Evolutionary conservation across 1,140 invertebrate genomes (phyloP).

Genomic region (Thalassaphorura encarpata): DNA sequence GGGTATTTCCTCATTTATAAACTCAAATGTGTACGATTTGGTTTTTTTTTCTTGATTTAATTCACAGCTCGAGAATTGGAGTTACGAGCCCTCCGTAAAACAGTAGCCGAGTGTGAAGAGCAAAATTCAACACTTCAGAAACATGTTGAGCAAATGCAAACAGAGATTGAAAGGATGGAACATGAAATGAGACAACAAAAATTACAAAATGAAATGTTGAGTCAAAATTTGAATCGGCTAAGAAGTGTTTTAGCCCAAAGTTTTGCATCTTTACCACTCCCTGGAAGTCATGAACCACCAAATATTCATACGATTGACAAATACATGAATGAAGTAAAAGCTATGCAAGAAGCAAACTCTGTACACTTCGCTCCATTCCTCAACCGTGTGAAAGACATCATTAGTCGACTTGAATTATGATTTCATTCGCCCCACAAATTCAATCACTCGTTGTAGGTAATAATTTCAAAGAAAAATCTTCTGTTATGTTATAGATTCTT

Average conservation of each 20-base stretch:
- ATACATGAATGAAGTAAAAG: conserved; percentile 34
- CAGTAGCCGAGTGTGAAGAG: conserved; percentile 50
- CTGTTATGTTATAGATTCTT: neutral
- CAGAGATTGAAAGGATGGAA: conserved; percentile 33
- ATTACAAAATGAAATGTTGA: conserved; percentile 33
- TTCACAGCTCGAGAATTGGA: conserved; percentile 45
- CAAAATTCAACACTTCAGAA: conserved; percentile 51
- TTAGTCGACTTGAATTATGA: conserved; percentile 33
- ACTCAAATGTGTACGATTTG: no score
- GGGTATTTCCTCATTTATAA: no score
- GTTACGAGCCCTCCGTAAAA: conserved; percentile 46
- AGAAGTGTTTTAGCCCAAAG: conserved; percentile 30
- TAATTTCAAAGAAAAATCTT: neutral
- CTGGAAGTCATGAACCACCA: conserved; percentile 28
- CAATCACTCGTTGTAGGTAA: neutral
- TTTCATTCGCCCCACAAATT: conserved; percentile 12
- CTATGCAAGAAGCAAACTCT: conserved; percentile 32
- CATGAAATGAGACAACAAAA: conserved; percentile 34
- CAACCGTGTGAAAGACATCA: conserved; percentile 33
- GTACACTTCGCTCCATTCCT: conserved; percentile 34
- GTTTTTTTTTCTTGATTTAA: conserved; percentile 10
- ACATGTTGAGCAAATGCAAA: conserved; percentile 48
- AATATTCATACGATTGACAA: conserved; percentile 32
- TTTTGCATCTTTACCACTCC: conserved; percentile 31
- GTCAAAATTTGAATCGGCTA: conserved; percentile 32